Conservation (phyloP, 2,113 vertebrate genomes). For the Syngnathus typhle region DNA sequence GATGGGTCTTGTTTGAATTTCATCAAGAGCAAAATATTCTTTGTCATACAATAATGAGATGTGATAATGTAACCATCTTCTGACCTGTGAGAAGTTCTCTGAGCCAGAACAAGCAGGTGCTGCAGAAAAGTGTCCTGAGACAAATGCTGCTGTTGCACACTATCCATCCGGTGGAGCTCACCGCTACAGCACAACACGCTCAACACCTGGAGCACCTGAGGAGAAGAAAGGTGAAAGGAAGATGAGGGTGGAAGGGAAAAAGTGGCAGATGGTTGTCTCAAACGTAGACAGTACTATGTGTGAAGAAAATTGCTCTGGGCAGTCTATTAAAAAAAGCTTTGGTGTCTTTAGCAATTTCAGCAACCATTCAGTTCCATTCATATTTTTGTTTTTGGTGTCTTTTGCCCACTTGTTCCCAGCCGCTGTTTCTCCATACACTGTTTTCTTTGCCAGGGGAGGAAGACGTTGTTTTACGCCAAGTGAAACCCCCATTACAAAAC, state of each 20-base stretch:
- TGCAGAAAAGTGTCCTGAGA: constrained; percentile 71
- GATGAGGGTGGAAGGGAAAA: constrained; percentile 5
- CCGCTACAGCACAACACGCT: constrained; percentile 63
- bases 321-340: constrained; percentile 50
- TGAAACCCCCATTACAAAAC: constrained; percentile 40
- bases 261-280: background rate
- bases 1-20: no score
- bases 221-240: background rate
- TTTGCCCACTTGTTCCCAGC: background rate
- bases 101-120: constrained; percentile 72
- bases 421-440: constrained; percentile 1
- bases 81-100: constrained; percentile 76
- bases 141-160: constrained; percentile 49
- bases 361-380: constrained; percentile 12
- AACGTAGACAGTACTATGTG: background rate
- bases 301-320: constrained; percentile 15
- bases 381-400: background rate
- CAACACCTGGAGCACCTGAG: constrained; percentile 80
- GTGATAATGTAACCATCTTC: background rate
- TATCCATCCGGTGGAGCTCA: constrained; percentile 70
- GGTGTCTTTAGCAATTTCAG: constrained; percentile 36
- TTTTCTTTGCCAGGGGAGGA: constrained; percentile 31
- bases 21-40: background rate
- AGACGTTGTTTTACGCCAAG: constrained; percentile 31
- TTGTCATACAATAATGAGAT: background rate